Percentiles rank a stretch among this genome's conserved stretches.
These are phyloP conservation scores for Nemapogon koenigi DNA, from an alignment of 2,888 invertebrate species.

Conservation along the genomic window DNA sequence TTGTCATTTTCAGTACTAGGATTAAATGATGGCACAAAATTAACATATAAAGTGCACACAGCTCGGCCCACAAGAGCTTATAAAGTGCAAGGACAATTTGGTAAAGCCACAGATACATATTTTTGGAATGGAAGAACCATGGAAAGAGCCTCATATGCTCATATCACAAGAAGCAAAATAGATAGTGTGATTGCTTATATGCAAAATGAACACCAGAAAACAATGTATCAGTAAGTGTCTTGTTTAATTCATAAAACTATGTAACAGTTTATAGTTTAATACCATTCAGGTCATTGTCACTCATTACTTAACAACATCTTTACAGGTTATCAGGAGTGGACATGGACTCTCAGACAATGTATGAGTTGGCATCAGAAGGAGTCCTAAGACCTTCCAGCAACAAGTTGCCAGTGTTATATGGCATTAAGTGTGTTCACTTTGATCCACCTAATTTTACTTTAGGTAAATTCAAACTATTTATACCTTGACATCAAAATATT, in stretches of 20 bases:
- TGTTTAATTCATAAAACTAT: too few species aligned
- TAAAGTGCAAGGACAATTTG: conserved; percentile 77
- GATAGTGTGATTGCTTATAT: conserved; percentile 78
- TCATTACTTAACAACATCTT: too few species aligned
- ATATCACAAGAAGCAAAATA: conserved; percentile 72
- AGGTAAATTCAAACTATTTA: conserved; percentile 52
- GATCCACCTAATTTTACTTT: conserved; percentile 84
- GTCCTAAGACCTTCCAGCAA: conserved; percentile 75
- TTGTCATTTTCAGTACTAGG: conserved; percentile 74
- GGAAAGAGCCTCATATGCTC: conserved; percentile 72
- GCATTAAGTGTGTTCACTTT: conserved; percentile 84
- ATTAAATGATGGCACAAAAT: conserved; percentile 69
- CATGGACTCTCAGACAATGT: conserved; percentile 86
- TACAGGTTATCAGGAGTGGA: conserved; percentile 78
- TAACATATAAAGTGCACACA: conserved; percentile 62
- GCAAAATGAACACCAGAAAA: conserved; percentile 85
- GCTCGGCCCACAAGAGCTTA: conserved; percentile 73
- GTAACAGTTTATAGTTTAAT: too few species aligned
- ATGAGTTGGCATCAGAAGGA: conserved; percentile 85
- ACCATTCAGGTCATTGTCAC: too few species aligned
- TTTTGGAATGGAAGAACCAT: conserved; percentile 75
- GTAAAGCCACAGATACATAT: conserved; percentile 76
- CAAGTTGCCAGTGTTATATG: conserved; percentile 81
- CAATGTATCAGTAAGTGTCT: conserved; percentile 80
- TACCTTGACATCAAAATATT: not conserved